A percentile compares a stretch with the other conserved stretches of the same genome.
Evolutionary conservation across 2,113 vertebrate species (phyloP).

Genomic region (Macquaria ambigua): DNA sequence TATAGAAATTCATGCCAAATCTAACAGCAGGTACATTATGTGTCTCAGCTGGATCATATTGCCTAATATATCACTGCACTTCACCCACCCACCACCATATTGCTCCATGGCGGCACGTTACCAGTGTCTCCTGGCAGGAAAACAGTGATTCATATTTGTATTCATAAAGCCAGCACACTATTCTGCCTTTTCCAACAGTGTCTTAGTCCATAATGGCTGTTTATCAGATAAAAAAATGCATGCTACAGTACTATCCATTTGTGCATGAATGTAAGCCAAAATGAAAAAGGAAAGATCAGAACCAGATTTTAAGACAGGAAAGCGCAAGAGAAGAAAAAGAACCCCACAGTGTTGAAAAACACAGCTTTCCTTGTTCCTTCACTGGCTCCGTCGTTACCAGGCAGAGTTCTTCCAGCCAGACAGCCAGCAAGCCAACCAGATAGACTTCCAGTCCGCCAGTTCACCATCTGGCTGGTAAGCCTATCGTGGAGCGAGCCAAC

Average conservation of each 20-base stretch:
- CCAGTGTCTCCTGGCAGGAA: conserved; percentile 24
- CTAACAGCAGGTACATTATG: conserved; percentile 62
- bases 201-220: not conserved
- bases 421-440: conserved; percentile 47
- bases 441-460: conserved; percentile 47
- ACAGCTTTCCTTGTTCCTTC: conserved; percentile 44
- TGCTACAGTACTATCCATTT: not conserved
- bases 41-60: conserved; percentile 58
- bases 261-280: conserved; percentile 3
- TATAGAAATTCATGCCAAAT: conserved; percentile 43
- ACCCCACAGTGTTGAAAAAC: conserved; percentile 19
- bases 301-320: not conserved
- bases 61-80: conserved; percentile 48
- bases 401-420: conserved; percentile 61
- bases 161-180: conserved; percentile 1
- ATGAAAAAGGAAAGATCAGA: conserved; percentile 16
- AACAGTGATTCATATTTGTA: conserved; percentile 25
- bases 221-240: not conserved
- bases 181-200: not conserved
- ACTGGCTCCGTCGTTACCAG: conserved; percentile 61
- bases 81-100: conserved; percentile 44
- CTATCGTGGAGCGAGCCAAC: conserved; percentile 51
- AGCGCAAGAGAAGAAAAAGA: conserved; percentile 2
- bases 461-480: conserved; percentile 60
- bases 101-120: conserved; percentile 20